Conservation (phyloP, 2,888 invertebrate genomes). For the Cyrtodaria siliqua region DNA sequence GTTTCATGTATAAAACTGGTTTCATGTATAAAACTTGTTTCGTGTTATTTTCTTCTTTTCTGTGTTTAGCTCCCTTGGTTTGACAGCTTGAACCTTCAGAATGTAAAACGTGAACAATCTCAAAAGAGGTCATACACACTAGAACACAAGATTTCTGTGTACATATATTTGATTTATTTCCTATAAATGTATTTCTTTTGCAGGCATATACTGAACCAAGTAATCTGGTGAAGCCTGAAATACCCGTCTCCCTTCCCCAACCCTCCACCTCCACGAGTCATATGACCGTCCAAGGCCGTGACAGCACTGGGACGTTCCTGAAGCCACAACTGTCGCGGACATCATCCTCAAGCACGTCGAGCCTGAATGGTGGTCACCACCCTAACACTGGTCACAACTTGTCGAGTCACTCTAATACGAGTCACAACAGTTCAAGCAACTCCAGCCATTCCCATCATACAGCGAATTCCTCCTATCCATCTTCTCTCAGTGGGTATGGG, state of each 20-base stretch:
- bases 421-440: conserved; percentile 6
- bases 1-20: too few relatives aligned
- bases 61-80: too few relatives aligned
- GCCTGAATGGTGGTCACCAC: conserved; percentile 3
- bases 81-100: not conserved
- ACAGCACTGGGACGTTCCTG: conserved; percentile 8
- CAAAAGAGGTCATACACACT: too few relatives aligned
- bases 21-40: too few relatives aligned
- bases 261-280: not conserved
- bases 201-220: too few relatives aligned
- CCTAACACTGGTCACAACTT: not conserved
- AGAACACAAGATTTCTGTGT: too few relatives aligned
- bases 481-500: conserved; percentile 8
- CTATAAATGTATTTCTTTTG: too few relatives aligned
- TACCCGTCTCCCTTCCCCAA: not conserved
- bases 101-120: too few relatives aligned
- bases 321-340: conserved; percentile 20
- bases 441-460: conserved; percentile 17
- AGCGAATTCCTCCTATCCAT: conserved; percentile 13
- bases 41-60: too few relatives aligned
- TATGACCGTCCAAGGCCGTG: not conserved
- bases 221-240: too few relatives aligned
- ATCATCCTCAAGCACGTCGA: conserved; percentile 4
- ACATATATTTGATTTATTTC: too few relatives aligned
- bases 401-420: conserved; percentile 10